Evolutionary conservation across 2,888 invertebrate species (phyloP), one percentile per base, ranked within the genome.

Genomic region (Drosophila seclusa): DNA sequence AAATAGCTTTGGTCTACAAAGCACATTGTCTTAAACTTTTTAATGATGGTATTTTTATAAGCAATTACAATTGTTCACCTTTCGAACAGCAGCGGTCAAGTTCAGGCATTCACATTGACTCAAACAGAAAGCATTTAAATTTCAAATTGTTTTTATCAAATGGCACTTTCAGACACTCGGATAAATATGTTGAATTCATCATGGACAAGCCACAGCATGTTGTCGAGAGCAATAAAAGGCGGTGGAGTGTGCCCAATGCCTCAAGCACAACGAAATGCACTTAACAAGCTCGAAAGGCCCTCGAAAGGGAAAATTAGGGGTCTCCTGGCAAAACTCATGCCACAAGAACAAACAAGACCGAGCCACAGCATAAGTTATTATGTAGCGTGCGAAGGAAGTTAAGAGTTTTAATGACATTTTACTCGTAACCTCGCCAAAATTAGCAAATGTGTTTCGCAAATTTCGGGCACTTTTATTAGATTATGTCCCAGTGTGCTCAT

Each of bases 371-470:
- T 38, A 48, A 69, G 54, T 50, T 65, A 42, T 60, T 38, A 32
- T 29, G 31, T 31, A 1, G 24, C 38, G 27, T 48, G 49, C 40
- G 11, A 4, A 13, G 57, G 24, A 53, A 62, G 60, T 60, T 60
- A 66, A 57, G 54, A 58, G 62, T 50, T 40, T 49, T 36, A 58
- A 61, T 31, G 59, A 52, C 72, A 69, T 68, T 63, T 82, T n/a
- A 52, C 50, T 62, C 53, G 50, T 77, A 70, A 67, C 73, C 24
- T 24, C 1, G 63, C 29, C 68, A 72, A 65, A 83, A 85, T 85
- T 85, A 78, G 68, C 55, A 68, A 68, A 83, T 78, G 82, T 85
- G 76, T 59, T 74, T 62, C 53, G 48, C 50, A 58, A 73, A 70
- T 70, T 76, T 78, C 61, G 60, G 72, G 68, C 73, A 71, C 65